Evolutionary conservation across 2,888 invertebrate species (phyloP), one percentile per base, ranked within the genome.

Genomic region (Parapristionchus giblindavisi): DNA sequence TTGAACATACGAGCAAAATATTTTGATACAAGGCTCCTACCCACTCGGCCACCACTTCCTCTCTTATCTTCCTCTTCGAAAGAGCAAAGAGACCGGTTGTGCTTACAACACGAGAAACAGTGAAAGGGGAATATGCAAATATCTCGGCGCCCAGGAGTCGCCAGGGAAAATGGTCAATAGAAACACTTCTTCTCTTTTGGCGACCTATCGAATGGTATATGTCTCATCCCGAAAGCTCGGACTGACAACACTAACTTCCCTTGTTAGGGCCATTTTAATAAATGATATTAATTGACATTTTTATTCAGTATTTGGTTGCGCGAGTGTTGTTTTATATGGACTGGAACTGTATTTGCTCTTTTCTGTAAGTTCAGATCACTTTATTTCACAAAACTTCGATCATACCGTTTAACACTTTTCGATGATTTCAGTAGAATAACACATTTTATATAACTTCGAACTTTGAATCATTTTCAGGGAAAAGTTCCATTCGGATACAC

Each of bases 241-340:
- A 29, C 27, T 3, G 36, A 61, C 36, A 24, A 40, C 27, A 1
- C 21, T 63, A 27, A n/a, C 2, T 21, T 17, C 24, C 43, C 17
- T n/a, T 21, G 3, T 14, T 6, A 1, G 60, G 17, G 32, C 11
- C 3, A 58, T 27, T 8, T 34, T 34, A 29, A n/a, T 34, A 32
- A 24, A 11, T 58, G 32, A 2, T 29, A 58, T n/a, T 32, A 29
- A 58, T 58, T 3, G 1, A 58, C 4, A 29, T 43, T 5, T 8
- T 27, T 38, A 56, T 71, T 17, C 58, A 71, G 71, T 71, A 32
- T 71, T 71, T 17, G 40, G 71, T 0, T 71, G 71, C 58, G 71
- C 71, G 14, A 58, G 48, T 6, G 71, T 56, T 24, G 71, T 71
- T 3, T 24, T 71, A n/a, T 56, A 56, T 6, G 56, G 71, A 27